These are phyloP conservation scores for Dorcus parallelipipedus DNA, from an alignment of 2,888 invertebrate genomes.

Conservation along the genomic window DNA sequence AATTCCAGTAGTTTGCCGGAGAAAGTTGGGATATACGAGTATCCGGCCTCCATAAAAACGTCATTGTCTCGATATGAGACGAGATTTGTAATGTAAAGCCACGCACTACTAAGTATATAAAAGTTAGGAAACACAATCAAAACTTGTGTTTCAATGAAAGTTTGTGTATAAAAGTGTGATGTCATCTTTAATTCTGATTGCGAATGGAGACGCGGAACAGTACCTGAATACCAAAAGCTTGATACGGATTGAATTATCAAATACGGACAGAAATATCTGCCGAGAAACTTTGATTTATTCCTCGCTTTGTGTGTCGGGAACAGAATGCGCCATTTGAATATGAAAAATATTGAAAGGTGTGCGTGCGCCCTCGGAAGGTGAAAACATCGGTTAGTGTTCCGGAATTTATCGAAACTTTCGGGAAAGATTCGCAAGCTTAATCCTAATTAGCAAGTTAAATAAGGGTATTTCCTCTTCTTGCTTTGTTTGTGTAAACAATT, in stretches of 20 bases:
- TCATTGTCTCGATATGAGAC: background rate
- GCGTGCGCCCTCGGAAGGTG: background rate
- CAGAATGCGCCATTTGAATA: constrained; percentile 24
- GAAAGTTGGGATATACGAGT: background rate
- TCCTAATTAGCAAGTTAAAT: constrained; percentile 17
- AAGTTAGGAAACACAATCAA: constrained; percentile 37
- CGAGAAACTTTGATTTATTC: constrained; percentile 37
- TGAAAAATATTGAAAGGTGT: constrained; percentile 15
- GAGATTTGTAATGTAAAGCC: constrained; percentile 4
- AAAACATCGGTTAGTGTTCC: background rate
- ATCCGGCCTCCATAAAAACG: background rate
- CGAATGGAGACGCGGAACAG: constrained; percentile 29
- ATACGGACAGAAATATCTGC: constrained; percentile 29
- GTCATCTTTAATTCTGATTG: constrained; percentile 42
- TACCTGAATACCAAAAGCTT: constrained; percentile 33
- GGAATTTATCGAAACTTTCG: background rate
- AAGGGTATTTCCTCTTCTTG: constrained; percentile 5
- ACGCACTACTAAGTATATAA: constrained; percentile 7
- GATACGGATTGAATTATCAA: constrained; percentile 34
- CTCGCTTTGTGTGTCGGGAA: constrained; percentile 20
- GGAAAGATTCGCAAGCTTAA: constrained; percentile 10
- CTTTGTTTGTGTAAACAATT: constrained; percentile 1
- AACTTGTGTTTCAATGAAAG: constrained; percentile 39
- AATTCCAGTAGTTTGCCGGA: background rate
- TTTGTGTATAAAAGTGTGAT: constrained; percentile 34